Conservation (phyloP, 1,140 invertebrate species). For the Augochlora pura region DNA sequence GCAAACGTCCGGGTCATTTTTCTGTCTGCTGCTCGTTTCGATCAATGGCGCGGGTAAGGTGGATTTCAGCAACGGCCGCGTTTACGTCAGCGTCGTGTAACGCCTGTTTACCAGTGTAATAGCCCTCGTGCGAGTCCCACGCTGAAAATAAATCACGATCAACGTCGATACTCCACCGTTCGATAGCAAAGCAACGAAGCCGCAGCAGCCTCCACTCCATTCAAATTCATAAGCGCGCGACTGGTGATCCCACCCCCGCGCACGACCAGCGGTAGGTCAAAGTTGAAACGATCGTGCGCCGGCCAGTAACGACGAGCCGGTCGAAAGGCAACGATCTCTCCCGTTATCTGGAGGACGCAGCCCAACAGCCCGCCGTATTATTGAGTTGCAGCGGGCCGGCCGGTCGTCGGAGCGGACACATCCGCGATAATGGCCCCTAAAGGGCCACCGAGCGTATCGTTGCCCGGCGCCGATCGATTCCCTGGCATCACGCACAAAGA, state of each 20-base stretch:
- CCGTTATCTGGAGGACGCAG: slow-evolving; percentile 33
- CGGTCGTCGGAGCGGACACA: background rate
- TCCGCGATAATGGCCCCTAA: slow-evolving; percentile 35
- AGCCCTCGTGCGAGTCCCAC: too few species aligned
- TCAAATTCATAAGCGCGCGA: background rate
- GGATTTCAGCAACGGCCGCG: too few species aligned
- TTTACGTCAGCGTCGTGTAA: too few species aligned
- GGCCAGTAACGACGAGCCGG: background rate
- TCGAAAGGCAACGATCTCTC: slow-evolving; percentile 9
- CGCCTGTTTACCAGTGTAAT: too few species aligned
- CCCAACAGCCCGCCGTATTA: slow-evolving; percentile 1
- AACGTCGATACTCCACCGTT: too few species aligned
- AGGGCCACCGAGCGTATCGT: slow-evolving; percentile 1
- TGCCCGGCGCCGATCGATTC: background rate
- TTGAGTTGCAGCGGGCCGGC: background rate
- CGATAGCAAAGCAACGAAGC: background rate
- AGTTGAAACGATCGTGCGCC: background rate
- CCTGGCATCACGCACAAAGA: too few species aligned
- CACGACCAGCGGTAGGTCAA: slow-evolving; percentile 9
- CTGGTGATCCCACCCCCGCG: too few species aligned
- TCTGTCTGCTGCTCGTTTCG: too few species aligned
- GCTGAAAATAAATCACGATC: too few species aligned
- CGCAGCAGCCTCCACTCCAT: background rate
- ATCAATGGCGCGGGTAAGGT: too few species aligned
- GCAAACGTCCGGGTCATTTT: too few species aligned